Evolutionary conservation across 2,888 invertebrate species (phyloP).

Genomic region (Spodoptera littoralis): DNA sequence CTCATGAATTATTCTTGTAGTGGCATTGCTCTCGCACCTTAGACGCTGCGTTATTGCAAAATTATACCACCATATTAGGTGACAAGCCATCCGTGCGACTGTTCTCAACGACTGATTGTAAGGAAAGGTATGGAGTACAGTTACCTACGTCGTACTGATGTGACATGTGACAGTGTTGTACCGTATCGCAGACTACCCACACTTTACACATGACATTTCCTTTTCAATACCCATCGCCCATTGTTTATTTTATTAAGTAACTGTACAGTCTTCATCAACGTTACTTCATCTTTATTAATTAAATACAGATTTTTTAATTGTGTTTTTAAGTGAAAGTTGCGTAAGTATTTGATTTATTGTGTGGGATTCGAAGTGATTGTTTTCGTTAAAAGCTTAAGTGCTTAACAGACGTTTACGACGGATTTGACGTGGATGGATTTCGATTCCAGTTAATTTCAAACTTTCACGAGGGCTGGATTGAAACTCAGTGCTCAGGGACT

Average conservation of each 20-base stretch:
- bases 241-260: constrained; percentile 48
- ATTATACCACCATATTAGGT: constrained; percentile 62
- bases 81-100: constrained; percentile 46
- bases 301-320: constrained; percentile 28
- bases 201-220: constrained; percentile 58
- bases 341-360: constrained; percentile 32
- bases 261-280: constrained; percentile 27
- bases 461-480: constrained; percentile 14
- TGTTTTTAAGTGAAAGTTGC: constrained; percentile 36
- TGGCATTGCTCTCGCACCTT: constrained; percentile 61
- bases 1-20: constrained; percentile 73
- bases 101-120: constrained; percentile 44
- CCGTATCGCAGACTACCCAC: constrained; percentile 40
- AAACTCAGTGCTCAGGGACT: neutral
- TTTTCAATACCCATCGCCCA: constrained; percentile 50
- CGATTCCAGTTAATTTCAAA: constrained; percentile 11
- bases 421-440: constrained; percentile 16
- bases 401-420: constrained; percentile 13
- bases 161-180: constrained; percentile 47
- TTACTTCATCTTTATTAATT: constrained; percentile 29
- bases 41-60: constrained; percentile 62
- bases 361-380: constrained; percentile 39
- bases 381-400: constrained; percentile 35
- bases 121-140: constrained; percentile 57
- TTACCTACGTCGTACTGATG: constrained; percentile 29